phyloP scores from a whole-genome alignment of 1,140 invertebrate species.

The Scylla paramamosain region DNA sequence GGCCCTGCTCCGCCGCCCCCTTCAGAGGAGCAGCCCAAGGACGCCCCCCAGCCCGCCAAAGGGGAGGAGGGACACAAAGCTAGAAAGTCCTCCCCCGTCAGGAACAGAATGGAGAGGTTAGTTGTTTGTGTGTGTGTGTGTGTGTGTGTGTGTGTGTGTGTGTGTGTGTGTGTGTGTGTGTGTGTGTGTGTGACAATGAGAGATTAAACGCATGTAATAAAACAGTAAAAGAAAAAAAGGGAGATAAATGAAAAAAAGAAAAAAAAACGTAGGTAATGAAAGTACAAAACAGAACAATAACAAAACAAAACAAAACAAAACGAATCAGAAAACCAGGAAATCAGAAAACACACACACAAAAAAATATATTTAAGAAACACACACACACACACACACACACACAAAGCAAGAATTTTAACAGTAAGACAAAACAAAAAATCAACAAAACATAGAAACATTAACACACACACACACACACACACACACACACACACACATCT shows the following conservation, averaged over 20 bases:
- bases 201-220: background rate
- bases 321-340: no score
- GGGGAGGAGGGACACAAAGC: background rate
- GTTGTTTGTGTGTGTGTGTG: background rate
- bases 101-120: slow-evolving; percentile 57
- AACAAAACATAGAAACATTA: background rate
- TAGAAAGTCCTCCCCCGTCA: background rate
- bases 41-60: background rate
- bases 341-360: no score
- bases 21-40: background rate
- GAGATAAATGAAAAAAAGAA: background rate
- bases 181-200: no score
- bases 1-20: slow-evolving; percentile 65
- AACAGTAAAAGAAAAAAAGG: background rate
- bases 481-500: background rate
- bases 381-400: background rate
- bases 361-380: background rate
- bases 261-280: no score
- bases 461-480: background rate
- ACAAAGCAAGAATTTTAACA: background rate
- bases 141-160: no score
- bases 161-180: no score
- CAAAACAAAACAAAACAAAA: no score
- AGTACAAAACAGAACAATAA: no score
- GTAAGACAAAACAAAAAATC: background rate